Evolutionary conservation across 2,888 invertebrate species (phyloP), one percentile per base, ranked within the genome.

Genomic region (Drosophila fungiperda): DNA sequence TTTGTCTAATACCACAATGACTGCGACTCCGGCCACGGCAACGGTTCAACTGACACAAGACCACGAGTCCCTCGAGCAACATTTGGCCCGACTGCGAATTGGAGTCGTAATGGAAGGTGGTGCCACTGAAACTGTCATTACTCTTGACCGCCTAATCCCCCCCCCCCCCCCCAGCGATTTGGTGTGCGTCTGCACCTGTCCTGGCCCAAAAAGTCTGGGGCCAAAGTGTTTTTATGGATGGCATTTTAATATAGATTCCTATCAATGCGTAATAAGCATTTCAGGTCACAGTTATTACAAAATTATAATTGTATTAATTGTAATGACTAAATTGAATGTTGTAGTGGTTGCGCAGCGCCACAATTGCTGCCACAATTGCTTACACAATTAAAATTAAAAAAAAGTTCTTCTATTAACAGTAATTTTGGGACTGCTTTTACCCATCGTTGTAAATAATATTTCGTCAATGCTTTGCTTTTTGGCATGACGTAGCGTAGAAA

Each of bases 171-270:
- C 38, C 73, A 79, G 67, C 82, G 68, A 65, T 70, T 71, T 63
- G 52, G 63, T 66, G 35, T 42, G 36, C 68, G 72, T 69, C 48
- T 63, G 52, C 68, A 64, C 68, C 78, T 76, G 76, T 71, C 82
- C 68, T 23, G 76, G 40, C 54, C 54, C 69, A 42, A 53, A 77
- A 77, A 63, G 73, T 76, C 77, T 57, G 29, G 45, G 36, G 29
- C 58, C 57, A 65, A 83, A 80, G 81, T 74, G 89, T 77, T 83
- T 87, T 88, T 90, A 87, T 82, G 78, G 80, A 86, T 83, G 83
- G 78, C 86, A 90, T 90, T 87, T 87, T 87, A 90, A 87, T 87
- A 90, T 88, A 88, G 87, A 87, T 87, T 72, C 73, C 60, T 90
- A 87, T 87, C 87, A 90, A 88, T 83, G 59, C 72, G 81, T 83